Percentiles rank a stretch among this genome's conserved stretches.
Conservation (phyloP, 2,888 invertebrate genomes). For the Sinodicranocentrus sp. region DNA sequence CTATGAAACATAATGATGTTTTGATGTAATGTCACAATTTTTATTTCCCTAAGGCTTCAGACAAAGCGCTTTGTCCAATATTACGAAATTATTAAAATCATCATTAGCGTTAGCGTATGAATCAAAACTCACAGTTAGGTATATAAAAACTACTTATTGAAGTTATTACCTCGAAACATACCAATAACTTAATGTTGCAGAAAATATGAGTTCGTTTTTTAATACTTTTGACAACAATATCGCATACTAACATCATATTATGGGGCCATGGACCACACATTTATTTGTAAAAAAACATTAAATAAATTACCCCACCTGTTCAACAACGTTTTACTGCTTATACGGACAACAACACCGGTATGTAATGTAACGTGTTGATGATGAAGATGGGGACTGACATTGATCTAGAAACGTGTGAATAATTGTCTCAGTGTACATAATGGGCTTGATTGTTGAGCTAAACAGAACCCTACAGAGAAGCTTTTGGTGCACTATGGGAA, state of each 20-base stretch:
- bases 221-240: background rate
- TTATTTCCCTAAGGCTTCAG: no score
- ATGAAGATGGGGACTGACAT: constrained; percentile 51
- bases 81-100: no score
- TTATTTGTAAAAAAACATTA: constrained; percentile 48
- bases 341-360: constrained; percentile 29
- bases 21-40: no score
- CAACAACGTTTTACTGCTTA: constrained; percentile 34
- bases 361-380: constrained; percentile 28
- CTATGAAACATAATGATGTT: no score
- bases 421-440: constrained; percentile 60
- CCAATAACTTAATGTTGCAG: no score
- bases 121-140: no score
- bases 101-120: no score
- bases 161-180: no score
- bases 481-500: constrained; percentile 35
- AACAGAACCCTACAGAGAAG: constrained; percentile 28
- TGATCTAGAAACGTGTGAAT: constrained; percentile 63
- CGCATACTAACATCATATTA: constrained; percentile 8
- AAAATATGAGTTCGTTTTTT: background rate
- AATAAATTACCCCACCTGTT: constrained; percentile 24
- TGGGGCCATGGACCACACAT: constrained; percentile 62
- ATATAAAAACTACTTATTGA: no score
- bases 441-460: constrained; percentile 44
- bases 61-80: no score